phyloP scores from a whole-genome alignment of 2,113 vertebrate species.

The Prietella phreatophila region DNA sequence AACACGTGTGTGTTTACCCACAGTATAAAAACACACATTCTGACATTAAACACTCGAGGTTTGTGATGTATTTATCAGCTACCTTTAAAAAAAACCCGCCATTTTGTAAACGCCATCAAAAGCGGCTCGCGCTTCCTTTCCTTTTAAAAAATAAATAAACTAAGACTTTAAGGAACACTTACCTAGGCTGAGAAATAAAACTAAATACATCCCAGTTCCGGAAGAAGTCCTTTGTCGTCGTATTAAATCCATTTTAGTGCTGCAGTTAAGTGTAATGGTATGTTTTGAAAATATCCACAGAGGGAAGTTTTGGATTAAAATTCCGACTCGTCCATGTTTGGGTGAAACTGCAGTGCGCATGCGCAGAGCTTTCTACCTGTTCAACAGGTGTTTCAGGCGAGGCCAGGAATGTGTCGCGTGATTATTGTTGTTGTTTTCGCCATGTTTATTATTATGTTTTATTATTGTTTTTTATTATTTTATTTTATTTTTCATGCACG shows the following conservation, averaged over 20 bases:
- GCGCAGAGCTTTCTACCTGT: neutral
- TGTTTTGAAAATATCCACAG: neutral
- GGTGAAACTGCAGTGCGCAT: neutral
- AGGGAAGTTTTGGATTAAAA: neutral
- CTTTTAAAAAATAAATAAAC: neutral
- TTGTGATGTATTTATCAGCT: neutral
- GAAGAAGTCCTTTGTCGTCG: neutral
- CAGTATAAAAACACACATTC: neutral
- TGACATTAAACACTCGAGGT: neutral
- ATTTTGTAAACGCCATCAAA: neutral
- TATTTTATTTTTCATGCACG: too few species aligned
- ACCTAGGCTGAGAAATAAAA: neutral
- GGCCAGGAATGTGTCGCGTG: too few species aligned
- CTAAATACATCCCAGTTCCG: neutral
- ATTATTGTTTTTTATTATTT: too few species aligned
- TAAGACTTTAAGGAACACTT: neutral
- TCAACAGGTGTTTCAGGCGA: neutral
- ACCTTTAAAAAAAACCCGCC: neutral
- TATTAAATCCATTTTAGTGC: neutral
- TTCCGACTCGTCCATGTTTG: neutral
- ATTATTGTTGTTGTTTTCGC: neutral
- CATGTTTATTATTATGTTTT: too few species aligned
- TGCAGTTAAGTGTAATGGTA: neutral
- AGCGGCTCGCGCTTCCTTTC: neutral
- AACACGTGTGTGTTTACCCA: neutral